phyloP scores from a whole-genome alignment of 2,888 invertebrate species.

The Hecatera dysodea region DNA sequence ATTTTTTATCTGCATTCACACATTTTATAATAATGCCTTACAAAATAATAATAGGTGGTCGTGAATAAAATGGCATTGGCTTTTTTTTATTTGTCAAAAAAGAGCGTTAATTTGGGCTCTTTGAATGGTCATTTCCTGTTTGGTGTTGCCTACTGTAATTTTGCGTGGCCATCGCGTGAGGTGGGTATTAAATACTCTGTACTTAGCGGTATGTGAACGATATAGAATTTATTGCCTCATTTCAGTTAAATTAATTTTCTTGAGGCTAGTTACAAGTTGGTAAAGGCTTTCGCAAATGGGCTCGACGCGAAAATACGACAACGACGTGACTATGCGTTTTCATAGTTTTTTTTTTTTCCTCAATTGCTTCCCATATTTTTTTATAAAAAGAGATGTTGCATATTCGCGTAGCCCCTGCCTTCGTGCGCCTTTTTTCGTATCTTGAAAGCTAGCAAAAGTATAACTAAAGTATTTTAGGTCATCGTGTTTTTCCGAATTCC shows the following conservation, averaged over 20 bases:
- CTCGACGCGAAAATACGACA: background rate
- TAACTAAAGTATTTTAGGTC: conserved; percentile 31
- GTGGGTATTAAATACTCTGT: conserved; percentile 18
- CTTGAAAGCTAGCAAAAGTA: background rate
- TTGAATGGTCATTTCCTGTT: conserved; percentile 58
- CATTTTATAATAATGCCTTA: conserved; percentile 65
- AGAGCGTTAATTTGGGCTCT: conserved; percentile 56
- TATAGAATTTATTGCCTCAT: conserved; percentile 16
- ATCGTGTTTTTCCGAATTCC: conserved; percentile 4
- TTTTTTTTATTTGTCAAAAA: conserved; percentile 55
- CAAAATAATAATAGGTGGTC: conserved; percentile 67
- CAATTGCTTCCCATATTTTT: no score
- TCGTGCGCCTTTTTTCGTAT: background rate
- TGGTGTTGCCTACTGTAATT: conserved; percentile 55
- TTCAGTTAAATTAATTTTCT: conserved; percentile 22
- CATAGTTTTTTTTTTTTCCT: background rate
- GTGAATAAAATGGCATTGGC: conserved; percentile 70
- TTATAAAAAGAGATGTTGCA: background rate
- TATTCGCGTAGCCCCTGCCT: background rate
- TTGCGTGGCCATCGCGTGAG: conserved; percentile 24
- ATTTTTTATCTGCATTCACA: conserved; percentile 66
- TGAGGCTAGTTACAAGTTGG: background rate
- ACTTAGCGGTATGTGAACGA: conserved; percentile 22
- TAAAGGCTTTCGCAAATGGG: no score
- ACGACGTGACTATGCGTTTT: background rate